phyloP scores from a whole-genome alignment of 2,888 invertebrate species.

The Platynereis dumerilii region DNA sequence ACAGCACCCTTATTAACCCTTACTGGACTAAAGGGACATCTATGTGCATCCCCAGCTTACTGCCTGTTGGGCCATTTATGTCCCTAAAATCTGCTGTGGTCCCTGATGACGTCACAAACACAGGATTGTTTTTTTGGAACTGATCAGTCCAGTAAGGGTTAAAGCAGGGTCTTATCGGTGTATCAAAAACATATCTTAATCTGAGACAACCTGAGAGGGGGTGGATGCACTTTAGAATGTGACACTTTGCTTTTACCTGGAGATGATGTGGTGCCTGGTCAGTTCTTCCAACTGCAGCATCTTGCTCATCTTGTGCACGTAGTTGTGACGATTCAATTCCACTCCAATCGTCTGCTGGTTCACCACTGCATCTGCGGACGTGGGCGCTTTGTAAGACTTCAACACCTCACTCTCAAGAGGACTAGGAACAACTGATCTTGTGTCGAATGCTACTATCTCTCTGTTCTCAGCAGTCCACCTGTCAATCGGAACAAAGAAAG shows the following conservation, averaged over 20 bases:
- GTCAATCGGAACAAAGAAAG: conserved; percentile 1
- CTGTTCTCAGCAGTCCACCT: conserved; percentile 56
- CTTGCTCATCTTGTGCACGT: conserved; percentile 58
- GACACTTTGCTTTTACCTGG: conserved; percentile 41
- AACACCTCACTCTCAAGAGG: conserved; percentile 24
- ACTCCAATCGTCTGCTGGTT: conserved; percentile 49
- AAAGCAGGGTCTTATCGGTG: too few species aligned
- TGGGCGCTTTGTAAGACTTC: conserved; percentile 50
- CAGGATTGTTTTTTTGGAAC: too few species aligned
- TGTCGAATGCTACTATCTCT: conserved; percentile 44
- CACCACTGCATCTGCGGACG: conserved; percentile 46
- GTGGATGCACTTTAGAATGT: too few species aligned
- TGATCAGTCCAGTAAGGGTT: too few species aligned
- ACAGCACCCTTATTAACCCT: too few species aligned
- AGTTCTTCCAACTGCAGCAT: conserved; percentile 57
- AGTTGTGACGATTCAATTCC: conserved; percentile 57
- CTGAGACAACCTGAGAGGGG: too few species aligned
- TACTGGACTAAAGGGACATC: too few species aligned
- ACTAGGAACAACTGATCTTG: conserved; percentile 17
- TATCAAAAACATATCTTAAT: too few species aligned
- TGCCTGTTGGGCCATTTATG: too few species aligned
- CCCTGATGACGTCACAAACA: too few species aligned
- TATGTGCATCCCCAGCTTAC: too few species aligned
- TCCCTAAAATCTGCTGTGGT: too few species aligned
- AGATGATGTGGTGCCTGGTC: conserved; percentile 51